A percentile compares a stretch with the other conserved stretches of the same genome.
These are phyloP conservation scores for Megaceryle torquata DNA, from an alignment of 2,113 vertebrate species.

Conservation along the genomic window DNA sequence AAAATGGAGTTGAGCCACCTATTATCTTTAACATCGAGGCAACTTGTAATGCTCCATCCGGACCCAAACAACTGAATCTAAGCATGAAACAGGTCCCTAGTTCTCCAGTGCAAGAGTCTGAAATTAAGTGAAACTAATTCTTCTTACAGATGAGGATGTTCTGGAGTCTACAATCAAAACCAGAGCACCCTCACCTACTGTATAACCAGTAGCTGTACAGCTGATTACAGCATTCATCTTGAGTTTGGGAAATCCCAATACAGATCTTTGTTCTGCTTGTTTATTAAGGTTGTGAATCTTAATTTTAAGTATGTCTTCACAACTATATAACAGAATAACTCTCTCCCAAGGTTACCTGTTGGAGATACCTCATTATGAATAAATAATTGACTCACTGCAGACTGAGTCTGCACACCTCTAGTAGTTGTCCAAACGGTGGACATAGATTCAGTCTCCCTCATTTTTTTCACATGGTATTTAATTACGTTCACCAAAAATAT, in stretches of 20 bases:
- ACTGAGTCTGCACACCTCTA: neutral
- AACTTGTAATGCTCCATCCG: neutral
- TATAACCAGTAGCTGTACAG: neutral
- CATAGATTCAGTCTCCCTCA: neutral
- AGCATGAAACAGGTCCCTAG: neutral
- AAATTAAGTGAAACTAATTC: neutral
- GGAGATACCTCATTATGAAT: neutral
- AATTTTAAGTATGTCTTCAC: neutral
- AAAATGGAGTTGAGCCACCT: neutral
- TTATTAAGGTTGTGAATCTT: neutral
- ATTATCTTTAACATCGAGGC: neutral
- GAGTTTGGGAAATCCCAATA: neutral
- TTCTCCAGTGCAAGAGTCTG: neutral
- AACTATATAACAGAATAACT: neutral
- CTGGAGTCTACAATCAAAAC: neutral
- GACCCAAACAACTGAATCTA: neutral
- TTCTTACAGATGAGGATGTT: neutral
- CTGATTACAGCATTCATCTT: neutral
- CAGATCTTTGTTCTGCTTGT: neutral
- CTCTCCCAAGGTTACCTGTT: neutral
- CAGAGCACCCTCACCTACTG: neutral
- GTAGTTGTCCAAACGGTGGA: neutral
- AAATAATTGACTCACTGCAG: neutral
- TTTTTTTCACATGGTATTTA: neutral
- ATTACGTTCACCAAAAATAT: neutral